Percentiles rank a stretch among this genome's conserved stretches.
These are phyloP conservation scores for Struthidea cinerea DNA, from an alignment of 2,113 vertebrate species.

Conservation along the genomic window DNA sequence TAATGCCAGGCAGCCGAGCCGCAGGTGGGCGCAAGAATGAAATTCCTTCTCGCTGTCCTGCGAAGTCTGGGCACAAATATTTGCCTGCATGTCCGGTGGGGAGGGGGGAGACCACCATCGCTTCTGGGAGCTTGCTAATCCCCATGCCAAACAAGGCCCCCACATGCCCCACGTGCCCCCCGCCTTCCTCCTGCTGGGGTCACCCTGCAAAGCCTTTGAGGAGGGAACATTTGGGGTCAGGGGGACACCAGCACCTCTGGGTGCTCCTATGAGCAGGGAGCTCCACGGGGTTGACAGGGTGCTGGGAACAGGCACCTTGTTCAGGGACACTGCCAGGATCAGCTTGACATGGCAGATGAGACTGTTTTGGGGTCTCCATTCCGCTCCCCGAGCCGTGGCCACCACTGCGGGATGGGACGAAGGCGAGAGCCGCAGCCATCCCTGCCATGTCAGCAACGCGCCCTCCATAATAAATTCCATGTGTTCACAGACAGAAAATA, in stretches of 20 bases:
- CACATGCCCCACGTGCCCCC: background rate
- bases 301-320: background rate
- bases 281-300: fast-evolving
- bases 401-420: fast-evolving
- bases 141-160: conserved; percentile 38
- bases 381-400: fast-evolving
- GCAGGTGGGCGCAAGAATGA: conserved; percentile 63
- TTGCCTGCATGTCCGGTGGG: conserved; percentile 71
- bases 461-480: conserved; percentile 35
- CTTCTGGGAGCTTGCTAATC: conserved; percentile 59
- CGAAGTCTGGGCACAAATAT: conserved; percentile 72
- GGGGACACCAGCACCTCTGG: background rate
- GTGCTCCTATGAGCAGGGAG: background rate
- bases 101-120: conserved; percentile 50
- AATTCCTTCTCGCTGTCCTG: conserved; percentile 68
- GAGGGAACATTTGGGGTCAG: background rate
- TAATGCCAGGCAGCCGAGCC: conserved; percentile 38
- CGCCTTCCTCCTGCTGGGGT: background rate
- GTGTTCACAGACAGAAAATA: conserved; percentile 20
- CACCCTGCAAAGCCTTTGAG: background rate
- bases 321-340: background rate
- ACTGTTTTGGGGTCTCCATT: background rate
- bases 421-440: background rate
- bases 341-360: background rate
- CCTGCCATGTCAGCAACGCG: background rate